Conservation (phyloP, 2,888 invertebrate genomes). For the Cacoxenus indagator region DNA sequence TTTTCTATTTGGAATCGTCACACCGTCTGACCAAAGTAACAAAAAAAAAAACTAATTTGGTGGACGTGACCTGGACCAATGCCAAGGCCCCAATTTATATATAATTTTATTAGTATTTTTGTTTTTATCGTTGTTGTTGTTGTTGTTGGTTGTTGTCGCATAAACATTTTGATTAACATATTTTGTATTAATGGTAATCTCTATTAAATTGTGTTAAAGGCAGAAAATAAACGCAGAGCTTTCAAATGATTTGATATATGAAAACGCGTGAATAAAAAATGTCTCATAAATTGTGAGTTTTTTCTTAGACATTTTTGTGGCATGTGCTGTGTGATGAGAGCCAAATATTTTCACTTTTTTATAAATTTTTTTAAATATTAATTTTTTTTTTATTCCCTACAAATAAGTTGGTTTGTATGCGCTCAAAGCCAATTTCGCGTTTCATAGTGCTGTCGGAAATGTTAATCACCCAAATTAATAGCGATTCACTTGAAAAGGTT, state of each 20-base stretch:
- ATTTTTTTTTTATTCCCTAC: not conserved
- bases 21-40: not conserved
- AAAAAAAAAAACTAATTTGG: slow-evolving; percentile 10
- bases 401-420: too few species aligned
- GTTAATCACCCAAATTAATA: too few species aligned
- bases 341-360: not conserved
- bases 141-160: too few species aligned
- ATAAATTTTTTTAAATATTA: not conserved
- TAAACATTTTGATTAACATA: slow-evolving; percentile 59
- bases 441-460: too few species aligned
- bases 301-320: too few species aligned
- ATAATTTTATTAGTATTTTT: not conserved
- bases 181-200: slow-evolving; percentile 59
- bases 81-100: slow-evolving; percentile 51
- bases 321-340: slow-evolving; percentile 7
- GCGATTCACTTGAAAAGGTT: not conserved
- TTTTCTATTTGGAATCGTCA: not conserved
- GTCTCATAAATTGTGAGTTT: slow-evolving; percentile 49
- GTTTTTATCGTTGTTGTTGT: slow-evolving; percentile 26
- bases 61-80: slow-evolving; percentile 59
- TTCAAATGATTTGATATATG: not conserved
- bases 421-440: too few species aligned
- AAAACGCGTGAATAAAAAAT: slow-evolving; percentile 45
- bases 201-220: slow-evolving; percentile 12
- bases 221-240: not conserved